These are phyloP conservation scores for Campylomormyrus tamandua DNA, from an alignment of 2,113 vertebrate genomes.

Conservation along the genomic window DNA sequence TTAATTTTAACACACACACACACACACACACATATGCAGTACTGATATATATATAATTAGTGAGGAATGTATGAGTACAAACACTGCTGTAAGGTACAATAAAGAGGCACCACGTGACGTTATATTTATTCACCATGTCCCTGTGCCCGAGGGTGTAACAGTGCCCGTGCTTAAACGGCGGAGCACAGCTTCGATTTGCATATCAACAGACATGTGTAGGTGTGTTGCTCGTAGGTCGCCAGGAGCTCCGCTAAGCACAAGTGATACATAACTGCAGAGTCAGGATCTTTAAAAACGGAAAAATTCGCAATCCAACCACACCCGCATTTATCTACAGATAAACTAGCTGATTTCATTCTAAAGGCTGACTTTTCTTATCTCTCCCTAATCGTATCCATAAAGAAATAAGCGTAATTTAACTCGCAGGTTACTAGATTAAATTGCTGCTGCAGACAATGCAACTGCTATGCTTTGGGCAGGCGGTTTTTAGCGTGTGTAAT, in stretches of 20 bases:
- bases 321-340: background rate
- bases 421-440: background rate
- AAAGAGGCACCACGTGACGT: background rate
- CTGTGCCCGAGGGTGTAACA: background rate
- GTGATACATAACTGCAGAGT: background rate
- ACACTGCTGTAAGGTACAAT: background rate
- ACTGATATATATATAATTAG: background rate
- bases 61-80: background rate
- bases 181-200: constrained; percentile 10
- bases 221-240: background rate
- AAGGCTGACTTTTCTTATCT: background rate
- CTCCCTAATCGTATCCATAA: background rate
- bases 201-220: constrained; percentile 15
- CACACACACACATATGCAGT: background rate
- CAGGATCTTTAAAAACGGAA: background rate
- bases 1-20: too few species aligned
- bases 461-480: background rate
- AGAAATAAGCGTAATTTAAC: background rate
- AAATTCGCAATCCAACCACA: background rate
- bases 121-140: background rate
- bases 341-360: background rate
- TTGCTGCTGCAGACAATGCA: background rate
- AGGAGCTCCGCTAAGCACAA: background rate
- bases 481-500: background rate
- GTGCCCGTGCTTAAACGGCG: background rate